Evolutionary conservation across 2,113 vertebrate genomes (phyloP), one percentile per base, ranked within the genome.

Genomic region (Corvus moneduloides): DNA sequence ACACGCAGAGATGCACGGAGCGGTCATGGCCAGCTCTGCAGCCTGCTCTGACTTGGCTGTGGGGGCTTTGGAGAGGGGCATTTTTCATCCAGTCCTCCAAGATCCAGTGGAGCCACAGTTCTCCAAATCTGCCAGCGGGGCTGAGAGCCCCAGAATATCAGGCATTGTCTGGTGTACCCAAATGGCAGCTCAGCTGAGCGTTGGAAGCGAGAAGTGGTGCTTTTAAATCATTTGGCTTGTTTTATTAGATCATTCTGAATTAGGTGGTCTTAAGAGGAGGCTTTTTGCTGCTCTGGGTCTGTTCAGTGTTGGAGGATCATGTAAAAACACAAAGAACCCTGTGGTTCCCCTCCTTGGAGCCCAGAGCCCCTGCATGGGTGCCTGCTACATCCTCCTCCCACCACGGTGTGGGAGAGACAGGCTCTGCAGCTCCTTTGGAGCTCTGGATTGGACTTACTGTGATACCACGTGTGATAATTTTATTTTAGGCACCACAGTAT

Each of bases 1-100:
- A 39, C 8, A 2, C 56, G 7, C 8, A 3, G 39, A 22, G 26
- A 24, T 6, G 33, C 55, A 7, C 0, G 0, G 13, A 59, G 37
- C 11, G 19, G 11, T 17, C 49, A 11, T 4, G 41, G 30, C 20
- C 61, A 37, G 46, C 49, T 49, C 74, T 78, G 75, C 59, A 75
- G 44, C 52, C 69, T 49, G 39, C 32, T 33, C 71, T 26, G 19
- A 13, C 56, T 69, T 72, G 39, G 52, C 35, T 0, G 0, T 15
- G 23, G 21, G 12, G 26, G 11, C 35, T 72, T 46, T 32, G 49
- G 10, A 21, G 19, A 61, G 63, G 8, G 41, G 28, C 16, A 16
- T 44, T 41, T 79, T 73, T n/a, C 55, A 41, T 46, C 37, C 41
- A 39, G 32, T 32, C 17, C 43, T 67, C 41, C 33, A 49, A 46